phyloP scores from a whole-genome alignment of 2,113 vertebrate genomes.

The Trichechus manatus region DNA sequence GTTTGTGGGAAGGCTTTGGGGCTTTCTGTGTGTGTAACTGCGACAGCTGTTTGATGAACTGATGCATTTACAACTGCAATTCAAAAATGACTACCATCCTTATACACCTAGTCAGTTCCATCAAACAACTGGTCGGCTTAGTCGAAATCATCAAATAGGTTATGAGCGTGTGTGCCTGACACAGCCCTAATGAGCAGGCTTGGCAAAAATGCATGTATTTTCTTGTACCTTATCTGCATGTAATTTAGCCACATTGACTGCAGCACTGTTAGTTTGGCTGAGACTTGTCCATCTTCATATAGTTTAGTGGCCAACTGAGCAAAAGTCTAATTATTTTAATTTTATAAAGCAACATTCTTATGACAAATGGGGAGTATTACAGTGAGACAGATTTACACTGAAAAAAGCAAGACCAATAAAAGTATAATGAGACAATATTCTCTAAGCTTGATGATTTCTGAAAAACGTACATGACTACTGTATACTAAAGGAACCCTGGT shows the following conservation, averaged over 20 bases:
- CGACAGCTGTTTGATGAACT: background rate
- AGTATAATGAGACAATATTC: slow-evolving; percentile 31
- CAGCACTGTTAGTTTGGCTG: background rate
- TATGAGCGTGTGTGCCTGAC: background rate
- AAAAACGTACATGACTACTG: background rate
- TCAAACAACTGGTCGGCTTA: background rate
- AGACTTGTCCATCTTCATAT: background rate
- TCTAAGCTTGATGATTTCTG: background rate
- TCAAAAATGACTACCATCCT: background rate
- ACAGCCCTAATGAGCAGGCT: background rate
- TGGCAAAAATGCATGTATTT: background rate
- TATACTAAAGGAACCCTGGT: background rate
- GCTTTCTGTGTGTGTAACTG: background rate
- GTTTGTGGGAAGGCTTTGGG: background rate
- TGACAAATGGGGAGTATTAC: background rate
- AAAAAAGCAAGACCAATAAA: background rate
- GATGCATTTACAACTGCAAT: slow-evolving; percentile 6
- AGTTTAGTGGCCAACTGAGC: background rate
- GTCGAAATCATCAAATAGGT: background rate
- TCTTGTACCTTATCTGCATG: background rate
- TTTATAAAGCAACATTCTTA: background rate
- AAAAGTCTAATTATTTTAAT: slow-evolving; percentile 24
- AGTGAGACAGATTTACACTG: background rate
- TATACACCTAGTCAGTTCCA: background rate
- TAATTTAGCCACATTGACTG: background rate